phyloP scores from a whole-genome alignment of 1,140 invertebrate genomes.

The Drosophila repletoides region DNA sequence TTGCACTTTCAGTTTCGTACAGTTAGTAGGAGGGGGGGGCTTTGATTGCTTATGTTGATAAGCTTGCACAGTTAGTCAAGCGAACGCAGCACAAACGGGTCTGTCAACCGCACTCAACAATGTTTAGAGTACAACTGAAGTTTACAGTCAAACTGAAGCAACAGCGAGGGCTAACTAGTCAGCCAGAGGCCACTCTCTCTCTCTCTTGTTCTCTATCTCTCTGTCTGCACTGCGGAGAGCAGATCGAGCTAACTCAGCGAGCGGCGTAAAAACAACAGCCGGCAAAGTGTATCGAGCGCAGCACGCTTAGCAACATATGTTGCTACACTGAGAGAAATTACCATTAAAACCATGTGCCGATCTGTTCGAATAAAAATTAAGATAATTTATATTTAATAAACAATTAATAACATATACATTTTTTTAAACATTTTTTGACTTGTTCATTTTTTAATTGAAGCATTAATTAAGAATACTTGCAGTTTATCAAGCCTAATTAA shows the following conservation, averaged over 20 bases:
- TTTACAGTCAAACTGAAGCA: slow-evolving; percentile 13
- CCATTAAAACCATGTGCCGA: neutral
- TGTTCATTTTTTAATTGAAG: too few species aligned
- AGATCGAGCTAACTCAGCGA: slow-evolving; percentile 17
- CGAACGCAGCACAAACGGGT: neutral
- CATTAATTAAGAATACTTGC: too few species aligned
- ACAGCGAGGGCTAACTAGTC: slow-evolving; percentile 47
- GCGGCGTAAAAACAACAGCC: slow-evolving; percentile 26
- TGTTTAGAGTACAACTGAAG: slow-evolving; percentile 47
- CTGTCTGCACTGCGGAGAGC: neutral
- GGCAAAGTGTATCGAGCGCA: slow-evolving; percentile 4
- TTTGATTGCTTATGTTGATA: slow-evolving; percentile 10
- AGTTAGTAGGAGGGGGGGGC: too few species aligned
- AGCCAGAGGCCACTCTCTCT: neutral
- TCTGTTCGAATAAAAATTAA: too few species aligned
- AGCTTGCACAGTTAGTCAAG: slow-evolving; percentile 4
- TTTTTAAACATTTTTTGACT: too few species aligned
- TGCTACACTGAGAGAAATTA: slow-evolving; percentile 1
- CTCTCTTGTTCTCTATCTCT: neutral
- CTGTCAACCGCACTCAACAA: slow-evolving; percentile 50
- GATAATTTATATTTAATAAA: too few species aligned
- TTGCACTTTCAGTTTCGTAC: slow-evolving; percentile 50
- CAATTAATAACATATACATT: too few species aligned
- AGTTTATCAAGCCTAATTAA: too few species aligned
- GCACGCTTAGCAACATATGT: slow-evolving; percentile 20